Percentiles rank a stretch among this genome's conserved stretches.
These are phyloP conservation scores for Mamestra configurata DNA, from an alignment of 1,140 invertebrate species.

Conservation along the genomic window DNA sequence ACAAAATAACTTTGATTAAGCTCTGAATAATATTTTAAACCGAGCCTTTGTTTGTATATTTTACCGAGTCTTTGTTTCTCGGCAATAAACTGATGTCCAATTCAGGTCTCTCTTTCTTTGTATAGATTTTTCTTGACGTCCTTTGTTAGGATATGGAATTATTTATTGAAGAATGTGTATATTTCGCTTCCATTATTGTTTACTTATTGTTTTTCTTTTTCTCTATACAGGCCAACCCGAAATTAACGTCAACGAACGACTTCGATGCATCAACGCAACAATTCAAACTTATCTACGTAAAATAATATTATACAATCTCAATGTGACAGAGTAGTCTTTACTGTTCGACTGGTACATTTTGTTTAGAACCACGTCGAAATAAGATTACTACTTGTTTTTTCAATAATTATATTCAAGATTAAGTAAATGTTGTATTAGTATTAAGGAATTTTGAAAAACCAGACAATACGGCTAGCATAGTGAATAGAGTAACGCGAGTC, in stretches of 20 bases:
- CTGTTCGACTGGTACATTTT: constrained; percentile 25
- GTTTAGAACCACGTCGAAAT: constrained; percentile 53
- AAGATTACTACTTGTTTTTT: constrained; percentile 52
- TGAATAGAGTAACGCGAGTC: constrained; percentile 56
- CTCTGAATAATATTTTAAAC: too few species aligned
- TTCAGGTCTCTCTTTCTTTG: too few species aligned
- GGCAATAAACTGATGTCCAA: too few species aligned
- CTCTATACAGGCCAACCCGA: not conserved
- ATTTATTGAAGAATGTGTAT: not conserved
- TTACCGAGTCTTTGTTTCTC: too few species aligned
- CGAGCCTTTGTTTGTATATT: too few species aligned
- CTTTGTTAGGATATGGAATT: too few species aligned
- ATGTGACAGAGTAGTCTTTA: constrained; percentile 37
- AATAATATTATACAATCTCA: constrained; percentile 6
- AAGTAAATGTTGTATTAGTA: constrained; percentile 68
- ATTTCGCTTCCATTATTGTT: not conserved
- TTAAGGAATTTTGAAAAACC: constrained; percentile 70
- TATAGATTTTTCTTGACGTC: too few species aligned
- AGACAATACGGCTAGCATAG: constrained; percentile 79
- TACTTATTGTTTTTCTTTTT: not conserved
- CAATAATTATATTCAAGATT: constrained; percentile 59
- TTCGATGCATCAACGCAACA: not conserved
- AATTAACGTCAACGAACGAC: constrained; percentile 20
- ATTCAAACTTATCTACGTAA: not conserved
- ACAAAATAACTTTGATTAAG: too few species aligned